Evolutionary conservation across 2,888 invertebrate species (phyloP).

Genomic region (Parnassius apollo): DNA sequence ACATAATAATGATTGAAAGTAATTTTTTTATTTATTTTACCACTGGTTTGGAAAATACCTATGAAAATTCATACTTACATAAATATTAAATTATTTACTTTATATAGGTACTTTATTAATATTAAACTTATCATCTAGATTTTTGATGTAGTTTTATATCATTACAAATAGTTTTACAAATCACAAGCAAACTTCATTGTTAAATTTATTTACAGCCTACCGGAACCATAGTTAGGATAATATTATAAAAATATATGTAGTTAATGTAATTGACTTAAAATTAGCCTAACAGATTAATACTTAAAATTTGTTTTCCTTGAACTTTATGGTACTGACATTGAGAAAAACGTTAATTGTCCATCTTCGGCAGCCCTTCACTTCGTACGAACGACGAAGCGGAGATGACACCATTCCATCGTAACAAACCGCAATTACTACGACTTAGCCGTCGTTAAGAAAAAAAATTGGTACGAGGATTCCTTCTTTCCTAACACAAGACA

Average conservation of each 20-base stretch:
- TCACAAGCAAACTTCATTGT: too few relatives aligned
- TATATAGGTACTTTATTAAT: too few relatives aligned
- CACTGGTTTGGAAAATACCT: too few relatives aligned
- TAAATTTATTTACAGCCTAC: too few relatives aligned
- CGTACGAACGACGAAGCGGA: slow-evolving; percentile 39
- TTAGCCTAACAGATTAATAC: slow-evolving; percentile 26
- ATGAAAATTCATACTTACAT: too few relatives aligned
- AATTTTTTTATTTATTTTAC: too few relatives aligned
- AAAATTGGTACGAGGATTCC: slow-evolving; percentile 13
- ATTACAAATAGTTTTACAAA: too few relatives aligned
- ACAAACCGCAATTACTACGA: slow-evolving; percentile 30
- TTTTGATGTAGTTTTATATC: too few relatives aligned
- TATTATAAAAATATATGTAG: neutral
- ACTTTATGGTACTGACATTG: slow-evolving; percentile 59
- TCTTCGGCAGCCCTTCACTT: slow-evolving; percentile 66
- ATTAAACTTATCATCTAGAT: too few relatives aligned
- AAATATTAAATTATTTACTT: too few relatives aligned
- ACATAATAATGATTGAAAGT: too few relatives aligned
- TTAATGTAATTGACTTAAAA: slow-evolving; percentile 36
- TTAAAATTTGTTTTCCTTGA: slow-evolving; percentile 46
- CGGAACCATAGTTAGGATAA: too few relatives aligned
- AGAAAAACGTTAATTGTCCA: slow-evolving; percentile 60
- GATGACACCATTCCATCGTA: slow-evolving; percentile 52
- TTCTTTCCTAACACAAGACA: slow-evolving; percentile 16
- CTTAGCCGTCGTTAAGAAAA: slow-evolving; percentile 21